Base-by-base conservation (phyloP, 2,888 invertebrate species). In the Drosophila algonquin region DNA sequence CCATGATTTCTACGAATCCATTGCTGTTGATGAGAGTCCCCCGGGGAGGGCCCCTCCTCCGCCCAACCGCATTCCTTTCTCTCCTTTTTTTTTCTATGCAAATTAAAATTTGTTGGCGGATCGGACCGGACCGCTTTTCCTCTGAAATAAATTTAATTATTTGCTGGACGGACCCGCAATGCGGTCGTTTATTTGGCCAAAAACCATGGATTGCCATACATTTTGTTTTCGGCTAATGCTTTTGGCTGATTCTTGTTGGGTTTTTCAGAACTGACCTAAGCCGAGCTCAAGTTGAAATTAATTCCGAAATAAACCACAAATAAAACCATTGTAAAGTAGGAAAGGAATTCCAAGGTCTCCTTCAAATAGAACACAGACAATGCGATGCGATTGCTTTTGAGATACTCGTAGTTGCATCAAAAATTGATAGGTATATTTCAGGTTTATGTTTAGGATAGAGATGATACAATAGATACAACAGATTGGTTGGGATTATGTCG, bases 41-140 rank as follows among this genome's bases (percentile, higher is more conserved):
- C 2, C 14, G 7, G 45, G 58, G 18, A 18, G 18, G 18, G 18
- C 18, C 27, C 70, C 48, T 70, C 44, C 68, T 16, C 40, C 47
- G 44, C 21, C 50, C n/a, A 51, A 47, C 60, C 24, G 56, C 62
- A 67, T 75, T 72, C 62, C 12, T 12, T 5, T n/a, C 14, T 52
- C n/a, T 21, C 21, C 21, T 21, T 10, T 62, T 61, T 61, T 61
- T 63, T 27, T 1, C 45, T 65, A 83, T 77, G 73, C 75, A 87
- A 84, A 84, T 87, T 81, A 81, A 81, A 81, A 79, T 71, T 59
- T 60, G 79, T 68, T 73, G 76, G 69, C 60, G 18, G 18, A 18
- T 1, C 18, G 18, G 18, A 18, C 18, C 18, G 62, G 63, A 55
- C 56, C 52, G 53, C 65, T 51, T 54, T 58, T 56, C 54, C 67